Evolutionary conservation across 1,140 invertebrate species (phyloP), one percentile per base, ranked within the genome.

Genomic region (Bombus cullumanus): DNA sequence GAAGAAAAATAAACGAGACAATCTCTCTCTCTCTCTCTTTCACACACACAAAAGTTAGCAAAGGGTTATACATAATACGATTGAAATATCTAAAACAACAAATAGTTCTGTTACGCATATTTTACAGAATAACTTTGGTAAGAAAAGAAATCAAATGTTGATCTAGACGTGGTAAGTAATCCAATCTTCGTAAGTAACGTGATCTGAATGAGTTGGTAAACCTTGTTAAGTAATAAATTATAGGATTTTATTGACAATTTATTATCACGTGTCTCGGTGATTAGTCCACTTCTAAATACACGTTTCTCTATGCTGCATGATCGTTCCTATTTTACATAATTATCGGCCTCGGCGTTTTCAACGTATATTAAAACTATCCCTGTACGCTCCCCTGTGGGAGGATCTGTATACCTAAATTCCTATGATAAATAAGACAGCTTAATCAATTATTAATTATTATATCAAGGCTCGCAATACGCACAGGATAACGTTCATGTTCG

Each of bases 371-470:
- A 10, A 81, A 74, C 76, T 78, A 81, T 28, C 15, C 18, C 43
- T 62, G 25, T 43, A 76, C 69, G 62, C 31, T 88, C 37, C 25
- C 69, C 34, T 25, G 64, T 90, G 47, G 88, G 85, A 85, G 57
- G 86, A 87, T 87, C 79, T 75, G 79, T 85, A 87, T 85, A 81
- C 43, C 81, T 89, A 87, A 90, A 87, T 84, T 73, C 86, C 66
- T 85, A 86, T 87, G 77, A 13, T 69, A 82, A 90, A 77, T 41
- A 41, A 69, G 68, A 43, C 73, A 75, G 15, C 66, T 77, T 71
- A 57, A 87, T 84, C 81, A 84, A 85, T 89, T 87, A 89, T 90
- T 90, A 87, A 90, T 89, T 89, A 71, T 76, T 47, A 59, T 41
- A 89, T 87, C 81, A 78, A 86, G 69, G n/a, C 76, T 89, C 47